Conservation (phyloP, 2,113 vertebrate genomes). For the Cololabis saira region DNA sequence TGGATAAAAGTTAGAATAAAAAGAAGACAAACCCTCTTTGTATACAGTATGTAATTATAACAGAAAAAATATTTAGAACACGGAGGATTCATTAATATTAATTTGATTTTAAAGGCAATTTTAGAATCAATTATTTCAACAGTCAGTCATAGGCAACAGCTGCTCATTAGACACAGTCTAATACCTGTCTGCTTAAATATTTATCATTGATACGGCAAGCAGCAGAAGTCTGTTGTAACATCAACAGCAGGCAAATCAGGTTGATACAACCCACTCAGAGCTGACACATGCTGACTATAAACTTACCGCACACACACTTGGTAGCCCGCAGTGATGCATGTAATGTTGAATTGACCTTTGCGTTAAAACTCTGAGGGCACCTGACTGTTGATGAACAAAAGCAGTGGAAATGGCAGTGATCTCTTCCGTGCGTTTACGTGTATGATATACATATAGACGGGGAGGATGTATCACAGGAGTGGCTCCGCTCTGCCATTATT, state of each 20-base stretch:
- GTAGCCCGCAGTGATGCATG: slow-evolving; percentile 44
- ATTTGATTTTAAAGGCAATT: background rate
- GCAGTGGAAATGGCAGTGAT: slow-evolving; percentile 29
- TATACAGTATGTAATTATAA: too few species aligned
- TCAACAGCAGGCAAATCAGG: slow-evolving; percentile 40
- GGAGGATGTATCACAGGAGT: slow-evolving; percentile 33
- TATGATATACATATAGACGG: background rate
- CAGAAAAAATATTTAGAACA: background rate
- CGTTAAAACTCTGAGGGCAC: slow-evolving; percentile 57
- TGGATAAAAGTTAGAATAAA: background rate
- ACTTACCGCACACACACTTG: slow-evolving; percentile 23
- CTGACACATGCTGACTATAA: slow-evolving; percentile 45
- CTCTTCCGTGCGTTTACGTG: slow-evolving; percentile 28
- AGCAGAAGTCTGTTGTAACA: slow-evolving; percentile 12
- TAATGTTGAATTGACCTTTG: slow-evolving; percentile 68
- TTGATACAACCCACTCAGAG: slow-evolving; percentile 16
- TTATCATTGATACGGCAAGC: slow-evolving; percentile 24
- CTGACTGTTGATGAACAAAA: slow-evolving; percentile 50
- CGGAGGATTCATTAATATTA: background rate
- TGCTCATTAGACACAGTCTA: slow-evolving; percentile 24
- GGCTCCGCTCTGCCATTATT: slow-evolving; percentile 44
- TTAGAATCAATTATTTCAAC: background rate
- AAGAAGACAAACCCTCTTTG: too few species aligned
- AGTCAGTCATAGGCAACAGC: background rate
- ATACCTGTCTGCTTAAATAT: slow-evolving; percentile 36